Base-by-base conservation (phyloP, 2,797 vertebrate species). In the Bryconaethiops microstoma region DNA sequence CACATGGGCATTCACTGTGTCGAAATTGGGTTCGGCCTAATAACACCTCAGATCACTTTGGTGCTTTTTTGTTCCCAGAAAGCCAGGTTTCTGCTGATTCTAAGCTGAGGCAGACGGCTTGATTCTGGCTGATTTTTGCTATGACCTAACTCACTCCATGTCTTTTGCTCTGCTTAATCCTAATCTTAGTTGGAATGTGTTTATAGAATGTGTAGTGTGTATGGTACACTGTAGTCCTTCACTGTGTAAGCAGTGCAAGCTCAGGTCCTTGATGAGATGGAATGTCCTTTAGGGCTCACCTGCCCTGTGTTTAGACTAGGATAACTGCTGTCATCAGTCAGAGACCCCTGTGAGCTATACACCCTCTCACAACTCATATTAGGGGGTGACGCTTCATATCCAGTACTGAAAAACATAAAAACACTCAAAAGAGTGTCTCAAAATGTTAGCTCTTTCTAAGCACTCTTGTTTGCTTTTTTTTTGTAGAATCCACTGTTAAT, bases 111-210 rank as follows among this genome's bases (percentile, higher is more conserved):
- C 13, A 16, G 48, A 72, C 8, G 39, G 48, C 5, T 4, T 55
- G 16, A 25, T 35, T 54, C 42, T 25, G 68, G 8, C 48, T 19
- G 23, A 54, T 52, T 72, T 40, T 40, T 55, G 52, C 29, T 9
- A 7, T 73, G 52, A 73, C 71, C 52, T 73, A 57, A 35, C 54
- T 48, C n/a, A 48, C 40, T 14, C 65, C 40, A 69, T 19, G 65
- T 73, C 71, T 57, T 35, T 73, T 21, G 71, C 35, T 73, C 52
- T 21, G 29, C 35, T 73, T n/a, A 73, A 57, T 59, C 71, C 52
- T 73, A 39, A 73, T 17, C 52, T 73, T n/a, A 57, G 29, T 52
- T 73, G 71, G 71, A 39, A 73, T 57, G 71, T 73, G 52, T 73
- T 57, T 73, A 73, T 57, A 29, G 71, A 65, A 29, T 12, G 19